phyloP scores from a whole-genome alignment of 2,888 invertebrate species.

The Gasteruption jaculator region DNA sequence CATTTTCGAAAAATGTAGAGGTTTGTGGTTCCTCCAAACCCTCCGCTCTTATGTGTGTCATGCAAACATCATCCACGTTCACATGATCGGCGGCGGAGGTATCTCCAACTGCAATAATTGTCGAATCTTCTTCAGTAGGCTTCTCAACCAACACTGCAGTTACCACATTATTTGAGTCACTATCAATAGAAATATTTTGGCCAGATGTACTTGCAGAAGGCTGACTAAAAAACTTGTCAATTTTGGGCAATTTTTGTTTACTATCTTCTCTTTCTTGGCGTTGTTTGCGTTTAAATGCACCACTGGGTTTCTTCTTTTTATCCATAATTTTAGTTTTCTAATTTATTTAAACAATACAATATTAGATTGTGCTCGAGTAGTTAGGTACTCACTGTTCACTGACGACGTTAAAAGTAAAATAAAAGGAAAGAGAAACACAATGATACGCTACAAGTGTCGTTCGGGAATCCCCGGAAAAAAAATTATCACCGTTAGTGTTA shows the following conservation, averaged over 20 bases:
- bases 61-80: constrained; percentile 1
- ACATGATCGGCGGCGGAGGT: constrained; percentile 13
- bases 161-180: constrained; percentile 13
- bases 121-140: constrained; percentile 14
- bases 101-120: constrained; percentile 11
- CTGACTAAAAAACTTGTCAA: no score
- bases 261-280: no score
- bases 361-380: no score
- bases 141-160: constrained; percentile 14
- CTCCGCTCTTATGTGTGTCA: background rate
- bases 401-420: no score
- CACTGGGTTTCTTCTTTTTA: no score
- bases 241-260: no score
- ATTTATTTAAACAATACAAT: background rate
- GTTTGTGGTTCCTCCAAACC: constrained; percentile 11
- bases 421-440: no score
- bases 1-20: constrained; percentile 18
- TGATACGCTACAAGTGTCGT: no score
- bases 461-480: no score
- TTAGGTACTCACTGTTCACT: no score
- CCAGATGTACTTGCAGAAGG: constrained; percentile 25
- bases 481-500: no score
- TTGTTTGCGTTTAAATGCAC: no score
- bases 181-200: constrained; percentile 13
- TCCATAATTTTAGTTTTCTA: constrained; percentile 8